Base-by-base conservation (phyloP, 2,888 invertebrate species). In the Leptopilina drosophilae region DNA sequence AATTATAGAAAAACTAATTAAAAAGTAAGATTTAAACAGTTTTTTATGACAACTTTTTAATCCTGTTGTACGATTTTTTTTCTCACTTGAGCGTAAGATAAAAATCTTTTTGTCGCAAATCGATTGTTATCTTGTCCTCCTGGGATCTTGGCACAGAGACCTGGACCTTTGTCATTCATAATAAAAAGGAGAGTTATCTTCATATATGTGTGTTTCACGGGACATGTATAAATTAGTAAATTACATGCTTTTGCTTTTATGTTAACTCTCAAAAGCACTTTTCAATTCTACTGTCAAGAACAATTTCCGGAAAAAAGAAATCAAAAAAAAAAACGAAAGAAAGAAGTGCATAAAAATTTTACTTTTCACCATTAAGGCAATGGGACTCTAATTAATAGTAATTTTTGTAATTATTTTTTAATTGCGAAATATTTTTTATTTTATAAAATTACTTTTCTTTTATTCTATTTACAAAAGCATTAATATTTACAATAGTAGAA, bases 201-300 rank as follows among this genome's bases (percentile, higher is more conserved):
- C 46, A 46, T 20, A 20, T 20, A 20, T 20, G 9, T 62, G 62
- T 62, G 5, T 59, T n/a, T 12, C 59, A 15, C 5, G 59, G 59
- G 59, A 59, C 59, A 59, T 12, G n/a, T 59, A 20, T 15, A 62
- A 62, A 62, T 62, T 62, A 62, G 15, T 62, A 62, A 62, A 62
- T 62, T 62, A 62, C 62, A 62, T 20, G 62, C 15, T 62, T 62
- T 62, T 62, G 62, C 62, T 62, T 62, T 62, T 9, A 62, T 62
- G 62, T 62, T n/a, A 62, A 20, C 20, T 62, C 9, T 62, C 15
- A 62, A 20, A 59, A 59, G 15, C 6, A 59, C 8, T 62, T 20
- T 62, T 62, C 62, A 62, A 62, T 20, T 62, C 62, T 15, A 8
- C 6, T 8, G 15, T 49, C 62, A 20, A 62, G 15, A 20, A 62